Evolutionary conservation across 37 sponge, comb jelly and placozoan genomes (phyloP), one percentile per base, ranked within the genome.

Genomic region (Hormiphora californensis): DNA sequence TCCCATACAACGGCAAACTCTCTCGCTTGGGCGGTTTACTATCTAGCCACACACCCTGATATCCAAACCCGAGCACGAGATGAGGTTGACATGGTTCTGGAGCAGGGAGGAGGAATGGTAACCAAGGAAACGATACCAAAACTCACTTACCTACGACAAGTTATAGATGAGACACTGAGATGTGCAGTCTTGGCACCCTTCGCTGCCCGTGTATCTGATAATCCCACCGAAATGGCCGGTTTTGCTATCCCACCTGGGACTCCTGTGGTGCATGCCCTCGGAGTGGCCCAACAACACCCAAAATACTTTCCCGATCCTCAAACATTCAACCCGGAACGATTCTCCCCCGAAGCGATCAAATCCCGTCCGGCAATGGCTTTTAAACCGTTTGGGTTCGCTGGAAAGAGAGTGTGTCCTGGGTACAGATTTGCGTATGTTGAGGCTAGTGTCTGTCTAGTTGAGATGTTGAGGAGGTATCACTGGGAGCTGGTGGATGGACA

Each of bases 391-490:
- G 95, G 95, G 32, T 85, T 89, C 0, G 89, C 87, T 55, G 91
- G 93, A 32, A 87, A 88, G 0, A 88, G 96, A 4, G 93, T 89
- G 57, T 95, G 96, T 85, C 96, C 96, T 34, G 96, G 96, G 39
- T 91, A 93, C 61, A 61, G 86, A 30, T 95, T 95, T 88, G 86
- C 94, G 19, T 90, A 90, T 67, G 67, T 91, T 78, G 96, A 95
- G 55, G 93, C 90, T 33, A 63, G 54, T 12, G 73, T 90, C 19
- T 88, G 93, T 39, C 28, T 89, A 0, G 51, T 89, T 19, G 51
- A 88, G 40, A 61, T 95, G 21, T 55, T 93, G 0, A 78, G 73
- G 17, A 39, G 40, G 41, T 94, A 89, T 78, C 40, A 54, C 30
- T 0, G 91, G 0, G 85, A 59, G 17, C 86, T 90, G 19, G 67